Conservation (phyloP, 2,888 invertebrate genomes). For the Caenorhabditis zanzibari region DNA sequence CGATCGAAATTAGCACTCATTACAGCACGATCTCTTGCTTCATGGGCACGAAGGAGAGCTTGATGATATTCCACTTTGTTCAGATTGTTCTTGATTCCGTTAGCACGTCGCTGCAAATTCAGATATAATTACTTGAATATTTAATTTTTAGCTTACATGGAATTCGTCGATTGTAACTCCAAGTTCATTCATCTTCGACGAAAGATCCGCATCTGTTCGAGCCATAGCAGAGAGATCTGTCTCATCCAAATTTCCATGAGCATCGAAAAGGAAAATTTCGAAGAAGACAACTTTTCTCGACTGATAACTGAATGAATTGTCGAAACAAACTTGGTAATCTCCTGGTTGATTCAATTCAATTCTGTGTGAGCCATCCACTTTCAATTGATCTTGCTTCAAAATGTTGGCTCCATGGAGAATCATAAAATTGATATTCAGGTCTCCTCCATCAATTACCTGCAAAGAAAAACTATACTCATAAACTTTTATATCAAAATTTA, state of each 20-base stretch:
- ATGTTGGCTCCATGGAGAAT: constrained; percentile 86
- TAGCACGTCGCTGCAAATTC: constrained; percentile 72
- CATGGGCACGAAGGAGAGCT: constrained; percentile 87
- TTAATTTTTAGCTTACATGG: constrained; percentile 71
- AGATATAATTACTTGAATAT: too few species aligned
- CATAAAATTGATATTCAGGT: constrained; percentile 91
- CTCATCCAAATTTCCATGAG: constrained; percentile 80
- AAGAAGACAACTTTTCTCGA: constrained; percentile 87
- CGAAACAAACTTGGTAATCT: constrained; percentile 92
- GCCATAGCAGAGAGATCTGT: constrained; percentile 66
- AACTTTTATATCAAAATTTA: constrained; percentile 66
- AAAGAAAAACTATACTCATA: constrained; percentile 48
- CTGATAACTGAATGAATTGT: constrained; percentile 91
- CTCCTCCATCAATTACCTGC: constrained; percentile 91
- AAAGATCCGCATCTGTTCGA: constrained; percentile 69
- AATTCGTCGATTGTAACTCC: constrained; percentile 79
- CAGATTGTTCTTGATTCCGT: constrained; percentile 77
- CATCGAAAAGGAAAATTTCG: constrained; percentile 80
- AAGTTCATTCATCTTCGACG: constrained; percentile 72
- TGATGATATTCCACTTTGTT: constrained; percentile 78
- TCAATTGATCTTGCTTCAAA: constrained; percentile 83
- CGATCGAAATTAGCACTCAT: constrained; percentile 91
- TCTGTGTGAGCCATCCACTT: constrained; percentile 84
- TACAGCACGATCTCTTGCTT: constrained; percentile 90
- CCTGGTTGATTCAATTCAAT: constrained; percentile 85